phyloP scores from a whole-genome alignment of 2,888 invertebrate species.

The Tromatobia lineatoria region DNA sequence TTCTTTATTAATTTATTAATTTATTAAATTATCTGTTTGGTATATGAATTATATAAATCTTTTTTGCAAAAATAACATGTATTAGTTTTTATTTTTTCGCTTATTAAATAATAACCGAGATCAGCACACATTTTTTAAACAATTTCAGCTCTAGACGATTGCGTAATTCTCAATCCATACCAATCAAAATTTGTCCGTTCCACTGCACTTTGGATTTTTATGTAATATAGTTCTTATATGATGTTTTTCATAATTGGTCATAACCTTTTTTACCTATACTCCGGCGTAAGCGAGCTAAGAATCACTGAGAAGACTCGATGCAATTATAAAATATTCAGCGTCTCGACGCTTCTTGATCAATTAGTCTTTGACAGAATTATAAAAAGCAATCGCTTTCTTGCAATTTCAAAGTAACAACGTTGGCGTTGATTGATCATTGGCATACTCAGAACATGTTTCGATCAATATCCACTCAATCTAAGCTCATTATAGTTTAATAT shows the following conservation, averaged over 20 bases:
- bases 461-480: too few relatives aligned
- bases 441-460: too few relatives aligned
- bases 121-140: neutral
- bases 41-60: too few relatives aligned
- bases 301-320: neutral
- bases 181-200: slow-evolving; percentile 1
- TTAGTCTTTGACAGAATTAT: neutral
- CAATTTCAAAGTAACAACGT: neutral
- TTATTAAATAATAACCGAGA: neutral
- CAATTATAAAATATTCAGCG: neutral
- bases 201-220: neutral
- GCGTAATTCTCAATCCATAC: neutral
- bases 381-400: too few relatives aligned
- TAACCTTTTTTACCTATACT: neutral
- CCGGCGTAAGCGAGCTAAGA: neutral
- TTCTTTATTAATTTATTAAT: neutral
- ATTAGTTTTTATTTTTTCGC: too few relatives aligned
- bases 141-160: neutral
- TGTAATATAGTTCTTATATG: neutral
- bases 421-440: neutral
- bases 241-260: neutral
- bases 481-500: too few relatives aligned
- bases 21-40: neutral
- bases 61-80: too few relatives aligned
- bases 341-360: too few relatives aligned